phyloP scores from a whole-genome alignment of 2,888 invertebrate species.

The Drosophila mulleri region DNA sequence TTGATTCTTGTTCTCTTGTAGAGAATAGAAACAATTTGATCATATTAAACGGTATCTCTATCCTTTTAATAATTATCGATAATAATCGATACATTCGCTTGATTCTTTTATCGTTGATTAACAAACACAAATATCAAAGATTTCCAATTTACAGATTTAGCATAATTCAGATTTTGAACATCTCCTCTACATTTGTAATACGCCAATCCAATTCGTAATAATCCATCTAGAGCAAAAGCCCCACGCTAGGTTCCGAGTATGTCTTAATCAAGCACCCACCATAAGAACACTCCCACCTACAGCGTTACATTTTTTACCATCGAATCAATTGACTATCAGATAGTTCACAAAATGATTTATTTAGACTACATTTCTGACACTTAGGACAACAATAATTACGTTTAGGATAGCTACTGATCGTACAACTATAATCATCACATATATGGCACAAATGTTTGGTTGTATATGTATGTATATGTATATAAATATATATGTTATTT shows the following conservation, averaged over 20 bases:
- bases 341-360: constrained; percentile 6
- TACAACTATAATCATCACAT: constrained; percentile 81
- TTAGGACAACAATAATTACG: constrained; percentile 59
- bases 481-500: neutral
- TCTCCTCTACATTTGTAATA: no score
- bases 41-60: neutral
- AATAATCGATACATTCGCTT: neutral
- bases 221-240: no score
- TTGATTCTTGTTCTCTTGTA: no score
- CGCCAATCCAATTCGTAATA: no score
- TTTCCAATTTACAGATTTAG: neutral
- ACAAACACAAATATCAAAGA: neutral
- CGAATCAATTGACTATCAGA: no score
- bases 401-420: constrained; percentile 64
- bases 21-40: neutral
- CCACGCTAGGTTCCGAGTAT: neutral
- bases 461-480: constrained; percentile 19
- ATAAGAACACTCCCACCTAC: no score
- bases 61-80: neutral
- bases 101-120: neutral
- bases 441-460: constrained; percentile 79
- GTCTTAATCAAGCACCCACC: neutral
- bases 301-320: neutral
- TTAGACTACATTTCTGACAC: constrained; percentile 21
- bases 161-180: neutral